Conservation (phyloP, 1,140 invertebrate genomes). For the Anadara kagoshimensis region DNA sequence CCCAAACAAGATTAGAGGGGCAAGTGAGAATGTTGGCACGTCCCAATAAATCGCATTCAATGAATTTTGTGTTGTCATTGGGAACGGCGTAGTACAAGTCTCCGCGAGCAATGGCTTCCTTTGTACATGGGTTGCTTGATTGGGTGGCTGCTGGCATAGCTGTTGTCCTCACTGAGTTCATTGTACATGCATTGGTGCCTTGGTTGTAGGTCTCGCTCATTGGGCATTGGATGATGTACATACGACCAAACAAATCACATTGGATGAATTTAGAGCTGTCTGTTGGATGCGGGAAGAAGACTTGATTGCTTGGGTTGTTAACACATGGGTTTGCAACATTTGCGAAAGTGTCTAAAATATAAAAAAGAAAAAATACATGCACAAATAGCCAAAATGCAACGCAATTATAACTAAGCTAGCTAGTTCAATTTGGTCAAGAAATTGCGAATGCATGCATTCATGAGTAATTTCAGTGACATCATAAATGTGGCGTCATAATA, state of each 20-base stretch:
- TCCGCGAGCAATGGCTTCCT: conserved; percentile 18
- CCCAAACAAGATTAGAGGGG: conserved; percentile 40
- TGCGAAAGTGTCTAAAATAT: conserved; percentile 39
- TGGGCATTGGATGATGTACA: conserved; percentile 60
- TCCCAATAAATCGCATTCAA: conserved; percentile 45
- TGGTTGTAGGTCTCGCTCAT: conserved; percentile 34
- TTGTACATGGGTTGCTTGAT: conserved; percentile 40
- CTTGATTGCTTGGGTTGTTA: conserved; percentile 29
- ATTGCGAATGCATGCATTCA: neutral
- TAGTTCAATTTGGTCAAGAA: neutral
- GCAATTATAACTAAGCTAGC: neutral
- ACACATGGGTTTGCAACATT: conserved; percentile 50
- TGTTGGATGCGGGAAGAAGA: conserved; percentile 50
- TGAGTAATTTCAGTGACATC: neutral
- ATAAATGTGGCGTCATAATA: neutral
- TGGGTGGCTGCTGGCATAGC: neutral
- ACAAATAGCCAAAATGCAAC: neutral
- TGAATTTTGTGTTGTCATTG: conserved; percentile 44
- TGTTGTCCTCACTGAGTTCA: neutral
- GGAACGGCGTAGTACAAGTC: conserved; percentile 40
- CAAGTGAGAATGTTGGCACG: conserved; percentile 38
- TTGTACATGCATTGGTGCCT: conserved; percentile 21
- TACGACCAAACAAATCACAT: conserved; percentile 50
- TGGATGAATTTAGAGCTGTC: conserved; percentile 57
- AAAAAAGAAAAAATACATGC: conserved; percentile 1